Conservation (phyloP, 2,797 vertebrate species). For the Perdix hodgsoniae region DNA sequence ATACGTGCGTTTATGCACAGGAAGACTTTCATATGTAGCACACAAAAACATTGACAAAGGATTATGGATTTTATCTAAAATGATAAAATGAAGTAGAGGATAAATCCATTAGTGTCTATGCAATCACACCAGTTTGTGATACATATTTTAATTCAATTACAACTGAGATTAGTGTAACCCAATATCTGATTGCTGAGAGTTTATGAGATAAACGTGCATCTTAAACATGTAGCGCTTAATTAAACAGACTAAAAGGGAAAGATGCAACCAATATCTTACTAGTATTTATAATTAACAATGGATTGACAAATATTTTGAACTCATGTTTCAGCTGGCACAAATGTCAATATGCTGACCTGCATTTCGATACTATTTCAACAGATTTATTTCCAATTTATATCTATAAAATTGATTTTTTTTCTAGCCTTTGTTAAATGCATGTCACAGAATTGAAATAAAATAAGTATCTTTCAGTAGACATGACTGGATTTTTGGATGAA, state of each 20-base stretch:
- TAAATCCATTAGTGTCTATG: not conserved
- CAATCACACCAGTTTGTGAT: not conserved
- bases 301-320: not conserved
- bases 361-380: not conserved
- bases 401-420: not conserved
- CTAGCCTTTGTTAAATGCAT: not conserved
- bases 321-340: not conserved
- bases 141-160: not conserved
- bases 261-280: not conserved
- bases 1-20: not conserved
- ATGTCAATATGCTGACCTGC: not conserved
- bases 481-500: not conserved
- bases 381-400: not conserved
- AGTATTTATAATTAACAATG: not conserved
- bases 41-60: not conserved
- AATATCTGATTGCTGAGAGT: not conserved
- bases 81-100: not conserved
- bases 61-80: not conserved
- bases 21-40: not conserved
- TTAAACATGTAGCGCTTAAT: not conserved
- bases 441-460: not conserved
- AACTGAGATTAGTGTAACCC: not conserved
- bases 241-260: not conserved
- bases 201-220: not conserved
- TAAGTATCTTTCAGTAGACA: not conserved